Conservation (phyloP, 1,140 invertebrate species). For the Drosophila santomea region DNA sequence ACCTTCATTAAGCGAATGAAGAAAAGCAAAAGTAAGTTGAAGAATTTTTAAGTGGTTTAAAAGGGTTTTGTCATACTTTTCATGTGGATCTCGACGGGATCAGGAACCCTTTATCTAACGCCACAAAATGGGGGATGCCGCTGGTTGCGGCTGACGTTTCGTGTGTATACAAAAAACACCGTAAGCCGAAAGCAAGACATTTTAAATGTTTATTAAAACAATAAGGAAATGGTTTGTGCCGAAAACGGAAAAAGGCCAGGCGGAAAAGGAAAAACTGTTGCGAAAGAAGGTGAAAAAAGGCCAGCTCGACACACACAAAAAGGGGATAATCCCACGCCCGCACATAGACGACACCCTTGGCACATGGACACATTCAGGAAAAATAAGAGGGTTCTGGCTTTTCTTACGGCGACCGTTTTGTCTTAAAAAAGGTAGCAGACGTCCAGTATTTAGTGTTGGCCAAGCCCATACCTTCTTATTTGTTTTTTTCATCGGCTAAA, state of each 20-base stretch:
- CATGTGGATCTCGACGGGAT: slow-evolving; percentile 56
- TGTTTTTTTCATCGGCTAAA: slow-evolving; percentile 45
- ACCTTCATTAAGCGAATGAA: slow-evolving; percentile 83
- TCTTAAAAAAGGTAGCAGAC: slow-evolving; percentile 65
- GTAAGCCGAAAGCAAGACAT: slow-evolving; percentile 79
- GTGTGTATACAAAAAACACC: slow-evolving; percentile 42
- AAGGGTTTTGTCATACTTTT: slow-evolving; percentile 83
- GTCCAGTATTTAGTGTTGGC: slow-evolving; percentile 68
- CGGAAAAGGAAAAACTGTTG: slow-evolving; percentile 48
- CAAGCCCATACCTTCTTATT: slow-evolving; percentile 15
- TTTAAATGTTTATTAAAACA: slow-evolving; percentile 84
- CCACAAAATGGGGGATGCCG: slow-evolving; percentile 69
- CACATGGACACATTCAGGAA: slow-evolving; percentile 24
- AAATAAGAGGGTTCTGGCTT: slow-evolving; percentile 66
- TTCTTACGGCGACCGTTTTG: slow-evolving; percentile 54
- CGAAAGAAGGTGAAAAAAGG: slow-evolving; percentile 67
- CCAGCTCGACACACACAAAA: slow-evolving; percentile 66
- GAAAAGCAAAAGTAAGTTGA: slow-evolving; percentile 80
- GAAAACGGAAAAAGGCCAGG: slow-evolving; percentile 23
- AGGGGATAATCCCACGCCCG: slow-evolving; percentile 69
- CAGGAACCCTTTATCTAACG: slow-evolving; percentile 35
- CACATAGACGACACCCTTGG: slow-evolving; percentile 41
- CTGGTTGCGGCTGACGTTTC: slow-evolving; percentile 71
- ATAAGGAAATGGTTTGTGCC: slow-evolving; percentile 82
- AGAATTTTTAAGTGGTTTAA: slow-evolving; percentile 84